These are phyloP conservation scores for Himalopsyche anomala DNA, from an alignment of 2,888 invertebrate genomes.

Conservation along the genomic window DNA sequence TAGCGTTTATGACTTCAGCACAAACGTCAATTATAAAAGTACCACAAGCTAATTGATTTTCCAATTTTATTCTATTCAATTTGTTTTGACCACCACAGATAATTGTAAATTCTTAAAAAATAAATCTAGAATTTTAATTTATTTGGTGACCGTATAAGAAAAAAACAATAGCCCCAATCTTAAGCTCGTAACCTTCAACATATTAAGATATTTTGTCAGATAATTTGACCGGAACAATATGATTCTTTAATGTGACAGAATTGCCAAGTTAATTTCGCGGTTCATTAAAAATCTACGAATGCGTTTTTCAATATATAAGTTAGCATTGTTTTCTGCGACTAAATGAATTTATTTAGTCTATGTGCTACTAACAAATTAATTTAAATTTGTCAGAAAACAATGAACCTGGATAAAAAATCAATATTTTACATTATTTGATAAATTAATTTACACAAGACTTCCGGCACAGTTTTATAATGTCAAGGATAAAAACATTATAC, in stretches of 20 bases:
- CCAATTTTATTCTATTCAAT: too few relatives aligned
- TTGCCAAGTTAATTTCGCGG: not conserved
- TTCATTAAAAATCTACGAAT: not conserved
- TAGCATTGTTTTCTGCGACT: not conserved
- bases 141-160: not conserved
- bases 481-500: not conserved
- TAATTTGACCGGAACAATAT: constrained; percentile 2
- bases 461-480: not conserved
- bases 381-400: not conserved
- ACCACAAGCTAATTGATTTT: too few relatives aligned
- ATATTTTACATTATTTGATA: not conserved
- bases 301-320: not conserved
- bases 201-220: not conserved
- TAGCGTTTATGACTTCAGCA: too few relatives aligned
- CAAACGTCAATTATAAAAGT: too few relatives aligned
- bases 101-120: too few relatives aligned
- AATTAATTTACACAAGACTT: not conserved
- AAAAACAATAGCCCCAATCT: constrained; percentile 5
- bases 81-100: too few relatives aligned
- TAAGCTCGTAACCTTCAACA: not conserved
- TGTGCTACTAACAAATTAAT: not conserved
- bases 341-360: not conserved
- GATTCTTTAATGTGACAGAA: not conserved
- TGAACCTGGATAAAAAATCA: not conserved
- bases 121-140: not conserved